phyloP scores from a whole-genome alignment of 2,113 vertebrate species.

The Athene noctua region DNA sequence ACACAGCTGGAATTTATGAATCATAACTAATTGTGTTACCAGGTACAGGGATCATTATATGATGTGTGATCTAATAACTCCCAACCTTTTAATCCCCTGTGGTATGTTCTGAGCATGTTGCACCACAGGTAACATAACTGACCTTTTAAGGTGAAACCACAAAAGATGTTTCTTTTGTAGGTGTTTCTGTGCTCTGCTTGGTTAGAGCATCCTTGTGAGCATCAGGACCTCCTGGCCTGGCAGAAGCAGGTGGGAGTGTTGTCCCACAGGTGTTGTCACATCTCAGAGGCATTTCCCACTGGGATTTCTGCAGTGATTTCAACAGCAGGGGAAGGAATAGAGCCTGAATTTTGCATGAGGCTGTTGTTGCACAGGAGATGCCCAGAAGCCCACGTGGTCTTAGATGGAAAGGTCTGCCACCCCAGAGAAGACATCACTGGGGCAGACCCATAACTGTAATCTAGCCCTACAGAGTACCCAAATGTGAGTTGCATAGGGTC shows the following conservation, averaged over 20 bases:
- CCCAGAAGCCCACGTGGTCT: background rate
- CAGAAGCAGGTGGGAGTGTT: fast-evolving
- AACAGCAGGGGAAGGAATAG: background rate
- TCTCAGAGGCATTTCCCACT: background rate
- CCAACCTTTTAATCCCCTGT: background rate
- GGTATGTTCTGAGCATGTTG: background rate
- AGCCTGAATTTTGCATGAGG: background rate
- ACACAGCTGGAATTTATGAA: background rate
- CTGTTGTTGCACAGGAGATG: background rate
- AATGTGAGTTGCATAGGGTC: background rate
- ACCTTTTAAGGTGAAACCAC: conserved; percentile 11
- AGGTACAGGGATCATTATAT: background rate
- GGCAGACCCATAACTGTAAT: fast-evolving
- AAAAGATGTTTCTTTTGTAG: background rate
- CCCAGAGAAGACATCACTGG: background rate
- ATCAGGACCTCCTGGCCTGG: background rate
- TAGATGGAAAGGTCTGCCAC: background rate
- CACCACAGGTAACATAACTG: background rate
- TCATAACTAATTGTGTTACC: background rate
- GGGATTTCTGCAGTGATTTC: background rate
- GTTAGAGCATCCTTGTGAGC: background rate
- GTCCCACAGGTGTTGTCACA: background rate
- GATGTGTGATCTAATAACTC: background rate
- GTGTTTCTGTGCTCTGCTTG: background rate
- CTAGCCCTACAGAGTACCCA: too few relatives aligned